A percentile compares a stretch with the other conserved stretches of the same genome.
Evolutionary conservation across 2,888 invertebrate species (phyloP).

Genomic region (Notocelia uddmanniana): DNA sequence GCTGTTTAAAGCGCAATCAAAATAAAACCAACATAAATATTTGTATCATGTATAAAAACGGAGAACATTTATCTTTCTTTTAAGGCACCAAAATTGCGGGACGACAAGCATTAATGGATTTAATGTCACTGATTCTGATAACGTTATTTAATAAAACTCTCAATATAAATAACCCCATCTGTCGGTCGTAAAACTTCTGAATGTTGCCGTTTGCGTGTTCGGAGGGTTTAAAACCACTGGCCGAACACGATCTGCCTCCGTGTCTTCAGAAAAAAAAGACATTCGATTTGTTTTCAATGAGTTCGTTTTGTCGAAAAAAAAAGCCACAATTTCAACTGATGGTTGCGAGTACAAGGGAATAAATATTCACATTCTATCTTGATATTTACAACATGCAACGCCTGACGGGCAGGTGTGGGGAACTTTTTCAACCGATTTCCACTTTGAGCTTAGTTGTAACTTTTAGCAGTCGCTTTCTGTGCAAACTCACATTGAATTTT

Average conservation of each 20-base stretch:
- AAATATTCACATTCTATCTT: constrained; percentile 42
- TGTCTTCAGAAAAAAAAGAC: constrained; percentile 36
- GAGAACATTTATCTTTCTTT: constrained; percentile 55
- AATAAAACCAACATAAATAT: constrained; percentile 43
- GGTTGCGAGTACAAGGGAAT: constrained; percentile 27
- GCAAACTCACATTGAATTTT: constrained; percentile 24
- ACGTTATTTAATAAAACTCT: constrained; percentile 75
- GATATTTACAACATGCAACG: constrained; percentile 37
- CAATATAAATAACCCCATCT: constrained; percentile 73
- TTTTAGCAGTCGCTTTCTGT: constrained; percentile 22
- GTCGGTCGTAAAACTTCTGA: constrained; percentile 71
- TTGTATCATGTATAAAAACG: constrained; percentile 32
- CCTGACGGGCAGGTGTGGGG: constrained; percentile 27
- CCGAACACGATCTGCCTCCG: constrained; percentile 39
- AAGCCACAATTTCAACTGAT: constrained; percentile 30
- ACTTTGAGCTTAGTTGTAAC: constrained; percentile 33
- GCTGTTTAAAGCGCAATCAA: constrained; percentile 41
- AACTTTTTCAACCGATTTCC: constrained; percentile 27
- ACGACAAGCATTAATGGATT: constrained; percentile 72
- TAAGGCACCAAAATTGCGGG: constrained; percentile 60
- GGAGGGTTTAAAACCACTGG: constrained; percentile 54
- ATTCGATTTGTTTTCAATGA: constrained; percentile 41
- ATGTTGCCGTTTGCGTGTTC: constrained; percentile 58
- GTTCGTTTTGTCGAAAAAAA: constrained; percentile 35
- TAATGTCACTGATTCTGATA: constrained; percentile 71